Base-by-base conservation (phyloP, 2,888 invertebrate species). In the Tanypteryx hageni region DNA sequence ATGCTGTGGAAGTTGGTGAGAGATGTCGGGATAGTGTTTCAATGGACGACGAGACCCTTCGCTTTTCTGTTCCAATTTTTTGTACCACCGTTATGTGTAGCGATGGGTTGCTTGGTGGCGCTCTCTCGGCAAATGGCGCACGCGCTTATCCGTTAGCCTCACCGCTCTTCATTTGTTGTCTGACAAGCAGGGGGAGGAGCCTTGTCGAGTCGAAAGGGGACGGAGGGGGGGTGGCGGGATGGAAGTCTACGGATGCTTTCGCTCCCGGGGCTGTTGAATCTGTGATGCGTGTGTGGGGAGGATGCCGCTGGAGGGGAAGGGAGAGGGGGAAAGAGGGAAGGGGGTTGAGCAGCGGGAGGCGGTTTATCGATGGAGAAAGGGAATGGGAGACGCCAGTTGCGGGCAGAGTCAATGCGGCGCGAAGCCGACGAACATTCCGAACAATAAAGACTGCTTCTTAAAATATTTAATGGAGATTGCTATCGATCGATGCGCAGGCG, bases 151-250 rank as follows among this genome's bases (percentile, higher is more conserved):
- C 11, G n/a, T 68, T n/a, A 22, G n/a, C 14, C 86, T 86, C 86
- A 57, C 10, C 59, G 86, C 22, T 57, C 27, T 86, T 86, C 86
- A 86, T 86, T 86, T 86, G 86, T 86, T 86, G 59, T 86, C 61
- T 86, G 86, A 86, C 86, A 86, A 86, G 61, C 16, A 59, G 86
- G 58, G 86, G 86, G 61, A 31, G 86, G 61, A 61, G 59, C 8
- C 86, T 58, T 8, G 31, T 56, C 57, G 44, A 44, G 44, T 44
- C 44, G 44, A 44, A 44, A 44, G 44, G 44, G 44, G 44, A 5
- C 1, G 5, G 44, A n/a, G 44, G 5, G 44, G 44, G 44, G 44
- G 44, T 44, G 27, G 85, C 58, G 10, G n/a, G 85, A 27, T 27
- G 44, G 85, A 58, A 31, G n/a, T 44, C n/a, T 16, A n/a, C n/a